Conservation (phyloP, 2,888 invertebrate genomes). For the Strigamia maritima region DNA sequence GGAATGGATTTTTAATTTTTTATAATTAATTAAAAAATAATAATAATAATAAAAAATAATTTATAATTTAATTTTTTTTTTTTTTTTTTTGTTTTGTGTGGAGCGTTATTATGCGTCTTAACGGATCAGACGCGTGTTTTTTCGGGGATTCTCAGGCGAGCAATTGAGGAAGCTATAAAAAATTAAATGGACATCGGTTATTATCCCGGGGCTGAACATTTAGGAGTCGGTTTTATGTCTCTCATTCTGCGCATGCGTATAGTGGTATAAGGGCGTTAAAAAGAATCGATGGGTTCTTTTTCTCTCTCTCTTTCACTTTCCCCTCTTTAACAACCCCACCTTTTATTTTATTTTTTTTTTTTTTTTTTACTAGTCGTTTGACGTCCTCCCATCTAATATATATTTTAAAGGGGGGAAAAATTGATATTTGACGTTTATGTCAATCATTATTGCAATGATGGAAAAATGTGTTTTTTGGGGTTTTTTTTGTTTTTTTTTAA, state of each 20-base stretch:
- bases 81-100: background rate
- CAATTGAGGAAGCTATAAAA: constrained; percentile 38
- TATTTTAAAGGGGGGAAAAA: background rate
- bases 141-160: constrained; percentile 16
- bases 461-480: background rate
- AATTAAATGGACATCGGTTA: constrained; percentile 37
- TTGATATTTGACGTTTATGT: background rate
- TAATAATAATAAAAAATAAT: too few relatives aligned
- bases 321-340: background rate
- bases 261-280: background rate
- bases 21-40: background rate
- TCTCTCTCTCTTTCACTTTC: background rate
- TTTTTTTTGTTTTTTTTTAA: background rate
- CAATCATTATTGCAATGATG: background rate
- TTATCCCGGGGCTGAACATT: constrained; percentile 36
- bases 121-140: background rate
- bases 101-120: background rate
- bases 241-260: constrained; percentile 5
- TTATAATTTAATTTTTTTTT: background rate
- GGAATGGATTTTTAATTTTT: background rate
- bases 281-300: constrained; percentile 1
- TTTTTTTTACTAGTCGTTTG: background rate
- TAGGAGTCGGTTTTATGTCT: constrained; percentile 19
- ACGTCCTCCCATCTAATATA: background rate
- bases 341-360: background rate